phyloP scores from a whole-genome alignment of 2,113 vertebrate species.

The Ptychochromis oligacanthus region DNA sequence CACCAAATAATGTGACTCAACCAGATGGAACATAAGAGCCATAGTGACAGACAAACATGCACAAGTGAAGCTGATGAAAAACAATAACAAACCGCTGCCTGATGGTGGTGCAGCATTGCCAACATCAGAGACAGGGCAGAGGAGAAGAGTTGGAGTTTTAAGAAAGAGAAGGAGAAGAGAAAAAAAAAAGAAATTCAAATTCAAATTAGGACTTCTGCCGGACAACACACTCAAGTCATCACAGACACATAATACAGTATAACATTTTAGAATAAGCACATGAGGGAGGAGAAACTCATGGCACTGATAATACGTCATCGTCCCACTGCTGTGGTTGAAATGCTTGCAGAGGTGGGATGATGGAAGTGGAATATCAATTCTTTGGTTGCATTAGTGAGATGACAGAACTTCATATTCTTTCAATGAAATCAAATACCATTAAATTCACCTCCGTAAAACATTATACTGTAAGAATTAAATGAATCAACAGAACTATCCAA shows the following conservation, averaged over 20 bases:
- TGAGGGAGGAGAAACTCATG: not conserved
- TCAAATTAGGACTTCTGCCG: slow-evolving; percentile 63
- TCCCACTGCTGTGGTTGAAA: not conserved
- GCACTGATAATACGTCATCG: not conserved
- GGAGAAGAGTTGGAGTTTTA: slow-evolving; percentile 65
- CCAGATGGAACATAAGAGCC: slow-evolving; percentile 17
- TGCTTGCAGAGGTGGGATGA: not conserved
- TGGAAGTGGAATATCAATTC: not conserved
- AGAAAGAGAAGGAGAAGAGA: slow-evolving; percentile 64
- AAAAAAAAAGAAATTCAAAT: slow-evolving; percentile 62
- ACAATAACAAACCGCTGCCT: slow-evolving; percentile 92
- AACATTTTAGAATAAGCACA: slow-evolving; percentile 44
- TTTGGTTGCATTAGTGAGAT: not conserved
- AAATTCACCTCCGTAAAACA: slow-evolving; percentile 45
- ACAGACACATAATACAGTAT: slow-evolving; percentile 58
- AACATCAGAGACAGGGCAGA: slow-evolving; percentile 80
- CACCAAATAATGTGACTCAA: slow-evolving; percentile 23
- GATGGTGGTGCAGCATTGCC: slow-evolving; percentile 82
- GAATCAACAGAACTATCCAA: slow-evolving; percentile 4
- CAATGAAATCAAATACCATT: not conserved
- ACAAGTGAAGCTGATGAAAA: slow-evolving; percentile 79
- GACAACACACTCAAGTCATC: slow-evolving; percentile 46
- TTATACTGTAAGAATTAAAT: slow-evolving; percentile 50
- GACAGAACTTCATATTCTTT: not conserved
- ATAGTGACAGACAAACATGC: slow-evolving; percentile 70